Percentiles rank a stretch among this genome's conserved stretches.
Conservation (phyloP, 2,113 vertebrate species). For the Anguilla japonica region DNA sequence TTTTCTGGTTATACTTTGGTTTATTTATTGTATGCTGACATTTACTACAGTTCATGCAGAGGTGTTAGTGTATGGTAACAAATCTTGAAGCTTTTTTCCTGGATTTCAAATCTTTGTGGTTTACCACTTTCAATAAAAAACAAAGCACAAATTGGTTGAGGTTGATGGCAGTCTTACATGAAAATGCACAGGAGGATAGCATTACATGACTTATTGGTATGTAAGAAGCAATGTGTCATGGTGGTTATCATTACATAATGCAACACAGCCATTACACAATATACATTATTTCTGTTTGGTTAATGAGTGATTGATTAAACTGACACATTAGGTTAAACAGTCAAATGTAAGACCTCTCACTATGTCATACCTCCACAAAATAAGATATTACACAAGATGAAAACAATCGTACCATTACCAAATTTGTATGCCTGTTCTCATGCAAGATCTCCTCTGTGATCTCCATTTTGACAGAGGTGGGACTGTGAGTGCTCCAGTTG, state of each 20-base stretch:
- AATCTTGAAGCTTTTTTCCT: background rate
- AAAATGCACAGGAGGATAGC: background rate
- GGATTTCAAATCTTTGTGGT: background rate
- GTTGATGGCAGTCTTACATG: background rate
- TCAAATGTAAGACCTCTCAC: background rate
- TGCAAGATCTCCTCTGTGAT: background rate
- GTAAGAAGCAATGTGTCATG: background rate
- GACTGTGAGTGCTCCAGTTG: background rate
- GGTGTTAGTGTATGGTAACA: background rate
- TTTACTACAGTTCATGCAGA: background rate
- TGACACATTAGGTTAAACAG: background rate
- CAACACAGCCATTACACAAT: background rate
- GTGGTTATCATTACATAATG: background rate
- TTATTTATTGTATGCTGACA: background rate
- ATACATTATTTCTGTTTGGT: background rate
- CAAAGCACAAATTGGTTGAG: background rate
- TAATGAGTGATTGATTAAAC: background rate
- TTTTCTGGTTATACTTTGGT: conserved; percentile 2
- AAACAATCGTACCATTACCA: background rate
- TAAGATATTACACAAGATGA: background rate
- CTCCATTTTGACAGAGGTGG: background rate
- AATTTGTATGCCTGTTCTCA: background rate
- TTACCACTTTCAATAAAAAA: background rate
- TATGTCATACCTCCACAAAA: background rate
- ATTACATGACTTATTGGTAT: background rate